These are phyloP conservation scores for Siphamia tubifer DNA, from an alignment of 2,113 vertebrate genomes.

Conservation along the genomic window DNA sequence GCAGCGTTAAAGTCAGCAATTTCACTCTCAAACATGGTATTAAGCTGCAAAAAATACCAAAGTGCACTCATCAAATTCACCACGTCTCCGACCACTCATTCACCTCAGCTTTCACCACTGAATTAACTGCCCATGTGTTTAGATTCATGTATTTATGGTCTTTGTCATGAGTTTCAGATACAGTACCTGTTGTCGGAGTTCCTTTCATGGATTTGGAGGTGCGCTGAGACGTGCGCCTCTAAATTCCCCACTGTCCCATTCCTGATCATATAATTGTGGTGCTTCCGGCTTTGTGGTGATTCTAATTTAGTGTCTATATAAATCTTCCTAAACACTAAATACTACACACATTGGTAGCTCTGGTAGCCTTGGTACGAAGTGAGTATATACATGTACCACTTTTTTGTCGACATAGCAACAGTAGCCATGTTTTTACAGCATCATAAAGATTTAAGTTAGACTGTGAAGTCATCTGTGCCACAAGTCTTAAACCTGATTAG, in stretches of 20 bases:
- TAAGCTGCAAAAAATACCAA: conserved; percentile 68
- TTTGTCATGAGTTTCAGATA: neutral
- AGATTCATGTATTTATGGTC: neutral
- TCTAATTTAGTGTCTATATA: neutral
- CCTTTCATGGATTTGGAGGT: no score
- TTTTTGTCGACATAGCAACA: conserved; percentile 56
- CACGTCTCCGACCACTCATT: conserved; percentile 51
- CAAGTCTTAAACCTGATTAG: conserved; percentile 7
- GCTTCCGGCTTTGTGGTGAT: neutral
- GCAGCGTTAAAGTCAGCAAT: conserved; percentile 57
- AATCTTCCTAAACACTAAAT: conserved; percentile 12
- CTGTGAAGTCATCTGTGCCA: conserved; percentile 55
- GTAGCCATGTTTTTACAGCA: conserved; percentile 54
- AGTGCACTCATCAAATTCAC: conserved; percentile 61
- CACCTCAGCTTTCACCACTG: conserved; percentile 43
- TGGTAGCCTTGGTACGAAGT: neutral
- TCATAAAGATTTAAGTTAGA: conserved; percentile 48
- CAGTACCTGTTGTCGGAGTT: no score
- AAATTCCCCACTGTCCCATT: no score
- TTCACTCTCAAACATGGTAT: conserved; percentile 67
- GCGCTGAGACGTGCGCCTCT: no score
- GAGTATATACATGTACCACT: neutral
- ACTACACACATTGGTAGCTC: neutral
- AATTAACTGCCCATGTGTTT: conserved; percentile 34
- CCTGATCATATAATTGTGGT: neutral